Evolutionary conservation across 2,797 vertebrate species (phyloP), one percentile per base, ranked within the genome.

Genomic region (Pseudomugil gertrudae): DNA sequence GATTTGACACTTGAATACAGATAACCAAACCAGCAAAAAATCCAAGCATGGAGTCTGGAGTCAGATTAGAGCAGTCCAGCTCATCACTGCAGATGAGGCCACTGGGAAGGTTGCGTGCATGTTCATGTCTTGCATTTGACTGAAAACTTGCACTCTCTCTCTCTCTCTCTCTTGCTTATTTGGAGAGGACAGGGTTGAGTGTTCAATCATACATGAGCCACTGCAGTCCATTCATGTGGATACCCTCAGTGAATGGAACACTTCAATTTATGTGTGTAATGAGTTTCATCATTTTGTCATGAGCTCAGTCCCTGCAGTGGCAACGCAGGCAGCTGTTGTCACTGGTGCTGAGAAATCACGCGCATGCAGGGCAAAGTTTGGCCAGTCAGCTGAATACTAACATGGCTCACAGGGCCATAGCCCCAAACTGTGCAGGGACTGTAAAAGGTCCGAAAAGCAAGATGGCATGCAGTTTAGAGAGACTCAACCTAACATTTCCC

Each of bases 361-460:
- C 57, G 30, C n/a, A n/a, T n/a, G n/a, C 47, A 17, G 70, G 71
- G 72, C 68, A 55, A 63, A 54, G 58, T 57, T 32, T 55, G 69
- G 40, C 65, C 63, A 66, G 82, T 81, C 82, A 84, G 72, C 85
- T 78, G 73, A 70, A 78, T 55, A 30, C 72, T 79, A 87, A 89
- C 57, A 55, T 76, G 75, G 75, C 84, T 87, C 66, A 65, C 27
- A 61, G 78, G 63, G 69, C 57, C 54, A 64, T 48, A 69, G 74
- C 69, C 60, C 57, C 61, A 55, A 78, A 84, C 78, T 68, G 64
- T 66, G 67, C 48, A 19, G 58, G 58, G 72, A 58, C 69, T 78
- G 63, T 38, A 72, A 85, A 80, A 80, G 62, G 50, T 59, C 75
- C 64, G 32, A 66, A 69, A 66, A 38, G 27, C 67, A 74, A 61